phyloP scores from a whole-genome alignment of 2,797 vertebrate genomes.

The Diplodus puntazzo region DNA sequence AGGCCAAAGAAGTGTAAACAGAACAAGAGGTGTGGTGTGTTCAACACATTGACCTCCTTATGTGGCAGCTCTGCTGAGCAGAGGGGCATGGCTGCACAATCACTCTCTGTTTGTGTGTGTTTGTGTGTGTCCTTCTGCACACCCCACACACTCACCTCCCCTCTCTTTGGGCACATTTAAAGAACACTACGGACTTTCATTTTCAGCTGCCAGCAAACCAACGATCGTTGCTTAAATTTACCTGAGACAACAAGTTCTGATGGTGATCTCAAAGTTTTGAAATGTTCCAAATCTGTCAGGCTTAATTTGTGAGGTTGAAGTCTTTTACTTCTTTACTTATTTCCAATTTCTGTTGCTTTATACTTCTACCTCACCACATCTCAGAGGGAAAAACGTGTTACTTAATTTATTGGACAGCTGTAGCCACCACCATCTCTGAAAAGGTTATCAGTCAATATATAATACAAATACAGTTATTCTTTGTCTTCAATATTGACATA shows the following conservation, averaged over 20 bases:
- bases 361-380: background rate
- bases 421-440: no score
- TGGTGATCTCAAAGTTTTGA: background rate
- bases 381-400: background rate
- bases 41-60: constrained; percentile 71
- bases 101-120: constrained; percentile 46
- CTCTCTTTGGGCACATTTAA: constrained; percentile 1
- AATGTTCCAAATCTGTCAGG: background rate
- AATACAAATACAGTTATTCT: background rate
- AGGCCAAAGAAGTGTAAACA: constrained; percentile 12
- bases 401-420: background rate
- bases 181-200: constrained; percentile 19
- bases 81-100: constrained; percentile 55
- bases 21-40: constrained; percentile 46
- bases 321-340: background rate
- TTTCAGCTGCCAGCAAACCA: background rate
- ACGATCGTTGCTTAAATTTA: background rate
- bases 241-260: background rate
- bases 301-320: background rate
- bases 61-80: constrained; percentile 40
- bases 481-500: background rate
- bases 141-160: constrained; percentile 14
- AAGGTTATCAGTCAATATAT: background rate
- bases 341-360: background rate
- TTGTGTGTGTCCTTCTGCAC: constrained; percentile 1